Percentiles rank a stretch among this genome's conserved stretches.
These are phyloP conservation scores for Platerodrilus igneus DNA, from an alignment of 2,888 invertebrate genomes.

Conservation along the genomic window DNA sequence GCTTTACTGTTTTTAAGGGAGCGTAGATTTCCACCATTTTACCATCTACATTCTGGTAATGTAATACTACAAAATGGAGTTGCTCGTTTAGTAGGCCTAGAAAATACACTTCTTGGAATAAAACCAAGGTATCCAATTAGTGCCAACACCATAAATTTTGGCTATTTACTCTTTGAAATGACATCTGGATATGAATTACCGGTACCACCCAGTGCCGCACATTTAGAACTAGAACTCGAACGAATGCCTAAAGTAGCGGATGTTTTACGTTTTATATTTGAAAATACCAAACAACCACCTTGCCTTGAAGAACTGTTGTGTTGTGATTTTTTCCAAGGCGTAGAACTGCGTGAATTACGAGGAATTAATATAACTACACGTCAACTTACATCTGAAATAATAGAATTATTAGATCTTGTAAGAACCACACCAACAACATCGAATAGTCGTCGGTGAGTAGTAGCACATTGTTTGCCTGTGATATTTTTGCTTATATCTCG, in stretches of 20 bases:
- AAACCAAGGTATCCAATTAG: slow-evolving; percentile 54
- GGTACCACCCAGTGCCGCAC: slow-evolving; percentile 67
- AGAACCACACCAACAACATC: slow-evolving; percentile 37
- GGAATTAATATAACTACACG: slow-evolving; percentile 67
- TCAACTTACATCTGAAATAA: slow-evolving; percentile 36
- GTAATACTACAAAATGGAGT: slow-evolving; percentile 89
- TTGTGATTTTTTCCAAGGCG: slow-evolving; percentile 81
- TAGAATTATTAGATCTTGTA: slow-evolving; percentile 40
- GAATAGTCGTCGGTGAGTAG: slow-evolving; percentile 40
- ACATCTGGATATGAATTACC: slow-evolving; percentile 79
- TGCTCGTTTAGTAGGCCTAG: slow-evolving; percentile 81
- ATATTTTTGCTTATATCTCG: slow-evolving; percentile 10
- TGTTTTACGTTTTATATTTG: slow-evolving; percentile 37
- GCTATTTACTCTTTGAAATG: slow-evolving; percentile 88
- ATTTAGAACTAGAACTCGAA: slow-evolving; percentile 65
- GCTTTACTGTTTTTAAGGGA: slow-evolving; percentile 80
- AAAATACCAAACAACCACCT: slow-evolving; percentile 66
- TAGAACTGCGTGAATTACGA: slow-evolving; percentile 83
- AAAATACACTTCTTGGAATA: slow-evolving; percentile 78
- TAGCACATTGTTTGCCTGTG: slow-evolving; percentile 6
- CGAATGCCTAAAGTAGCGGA: slow-evolving; percentile 63
- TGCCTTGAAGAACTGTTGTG: slow-evolving; percentile 74
- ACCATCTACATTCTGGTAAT: slow-evolving; percentile 86
- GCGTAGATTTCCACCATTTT: slow-evolving; percentile 81
- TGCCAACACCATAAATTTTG: slow-evolving; percentile 69